These are phyloP conservation scores for Elgonia sp. DNA, from an alignment of 2,888 invertebrate genomes.

Conservation along the genomic window DNA sequence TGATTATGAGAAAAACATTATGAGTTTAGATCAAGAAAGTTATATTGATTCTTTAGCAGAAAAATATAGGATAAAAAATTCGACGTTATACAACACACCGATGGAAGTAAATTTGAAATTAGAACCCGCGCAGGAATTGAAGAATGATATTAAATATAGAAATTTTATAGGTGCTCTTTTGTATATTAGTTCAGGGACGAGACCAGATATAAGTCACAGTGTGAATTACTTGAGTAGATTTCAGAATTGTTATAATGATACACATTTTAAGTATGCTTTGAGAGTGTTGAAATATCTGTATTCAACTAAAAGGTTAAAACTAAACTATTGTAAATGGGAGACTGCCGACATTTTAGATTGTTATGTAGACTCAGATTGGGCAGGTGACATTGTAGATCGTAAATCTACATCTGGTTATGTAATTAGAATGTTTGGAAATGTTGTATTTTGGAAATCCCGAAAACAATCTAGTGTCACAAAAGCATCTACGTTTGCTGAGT, in stretches of 20 bases:
- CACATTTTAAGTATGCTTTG: slow-evolving; percentile 65
- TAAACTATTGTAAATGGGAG: slow-evolving; percentile 14
- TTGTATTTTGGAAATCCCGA: too few species aligned
- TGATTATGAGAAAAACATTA: slow-evolving; percentile 24
- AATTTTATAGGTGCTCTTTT: slow-evolving; percentile 66
- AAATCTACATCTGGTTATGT: too few species aligned
- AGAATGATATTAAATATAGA: slow-evolving; percentile 51
- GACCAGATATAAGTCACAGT: slow-evolving; percentile 54
- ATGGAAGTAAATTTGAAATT: slow-evolving; percentile 65
- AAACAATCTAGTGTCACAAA: too few species aligned
- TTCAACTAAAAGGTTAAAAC: slow-evolving; percentile 62
- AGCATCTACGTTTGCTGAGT: too few species aligned
- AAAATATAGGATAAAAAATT: slow-evolving; percentile 48
- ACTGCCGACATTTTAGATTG: slow-evolving; percentile 47
- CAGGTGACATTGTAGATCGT: too few species aligned
- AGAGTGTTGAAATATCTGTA: slow-evolving; percentile 60
- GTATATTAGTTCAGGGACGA: slow-evolving; percentile 61
- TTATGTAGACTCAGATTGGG: slow-evolving; percentile 71
- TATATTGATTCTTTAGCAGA: slow-evolving; percentile 57
- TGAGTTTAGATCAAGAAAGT: slow-evolving; percentile 48
- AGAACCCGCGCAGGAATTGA: slow-evolving; percentile 35
- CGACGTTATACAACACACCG: slow-evolving; percentile 52
- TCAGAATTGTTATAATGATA: slow-evolving; percentile 56
- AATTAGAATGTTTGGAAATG: too few species aligned
- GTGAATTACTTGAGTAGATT: slow-evolving; percentile 68